These are phyloP conservation scores for Aphrophora alni DNA, from an alignment of 2,888 invertebrate genomes.

Conservation along the genomic window DNA sequence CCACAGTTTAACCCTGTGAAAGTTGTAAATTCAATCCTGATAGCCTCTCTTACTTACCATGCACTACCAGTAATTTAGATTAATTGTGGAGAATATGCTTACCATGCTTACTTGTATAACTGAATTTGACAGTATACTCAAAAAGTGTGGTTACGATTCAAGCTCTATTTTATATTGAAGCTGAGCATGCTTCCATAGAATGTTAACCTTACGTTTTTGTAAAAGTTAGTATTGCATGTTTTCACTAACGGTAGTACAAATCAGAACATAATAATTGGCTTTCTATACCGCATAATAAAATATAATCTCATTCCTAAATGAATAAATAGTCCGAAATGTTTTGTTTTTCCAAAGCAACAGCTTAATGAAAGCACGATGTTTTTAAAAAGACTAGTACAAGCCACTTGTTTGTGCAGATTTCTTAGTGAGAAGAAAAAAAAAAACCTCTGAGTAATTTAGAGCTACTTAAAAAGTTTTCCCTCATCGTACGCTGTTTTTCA, in stretches of 20 bases:
- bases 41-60: no score
- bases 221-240: neutral
- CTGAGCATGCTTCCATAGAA: no score
- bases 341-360: neutral
- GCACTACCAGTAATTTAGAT: no score
- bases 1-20: no score
- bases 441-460: conserved; percentile 48
- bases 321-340: neutral
- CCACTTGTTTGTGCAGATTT: conserved; percentile 37
- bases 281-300: neutral
- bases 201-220: no score
- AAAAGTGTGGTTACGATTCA: no score
- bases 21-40: no score
- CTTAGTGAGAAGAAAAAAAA: conserved; percentile 33
- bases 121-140: no score
- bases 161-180: no score
- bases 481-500: conserved; percentile 43
- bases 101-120: no score
- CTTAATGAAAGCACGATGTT: conserved; percentile 28
- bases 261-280: neutral
- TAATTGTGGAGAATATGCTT: no score
- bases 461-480: conserved; percentile 48
- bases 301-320: neutral
- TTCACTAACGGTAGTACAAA: neutral
- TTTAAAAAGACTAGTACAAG: conserved; percentile 33